These are phyloP conservation scores for Paelopatides confundens DNA, from an alignment of 53 echinoderm and acorn worm genomes.

Conservation along the genomic window DNA sequence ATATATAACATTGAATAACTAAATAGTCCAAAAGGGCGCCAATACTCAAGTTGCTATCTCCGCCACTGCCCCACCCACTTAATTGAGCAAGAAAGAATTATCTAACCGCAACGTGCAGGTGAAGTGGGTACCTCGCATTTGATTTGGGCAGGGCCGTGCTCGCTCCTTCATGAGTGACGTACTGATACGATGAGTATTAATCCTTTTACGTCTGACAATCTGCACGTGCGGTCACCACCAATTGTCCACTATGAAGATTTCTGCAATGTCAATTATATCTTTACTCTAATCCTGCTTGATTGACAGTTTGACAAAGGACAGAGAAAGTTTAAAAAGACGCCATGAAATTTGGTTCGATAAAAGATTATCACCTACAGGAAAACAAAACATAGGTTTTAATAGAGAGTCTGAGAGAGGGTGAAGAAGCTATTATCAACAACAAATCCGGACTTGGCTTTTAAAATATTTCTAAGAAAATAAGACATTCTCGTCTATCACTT, in stretches of 20 bases:
- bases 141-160: too few species aligned
- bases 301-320: not conserved
- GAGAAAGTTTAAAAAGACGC: not conserved
- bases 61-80: too few species aligned
- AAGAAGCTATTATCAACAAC: not conserved
- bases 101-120: too few species aligned
- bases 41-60: too few species aligned
- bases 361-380: not conserved
- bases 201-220: not conserved
- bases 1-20: too few species aligned
- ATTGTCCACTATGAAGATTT: not conserved
- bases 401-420: too few species aligned
- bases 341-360: not conserved
- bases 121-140: too few species aligned
- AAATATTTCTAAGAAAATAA: not conserved
- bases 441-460: not conserved
- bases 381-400: not conserved
- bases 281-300: not conserved
- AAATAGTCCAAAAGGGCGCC: too few species aligned
- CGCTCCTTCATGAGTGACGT: too few species aligned
- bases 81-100: too few species aligned
- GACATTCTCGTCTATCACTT: too few species aligned
- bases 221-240: not conserved
- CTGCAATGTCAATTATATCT: conserved; percentile 3
- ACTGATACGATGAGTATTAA: too few species aligned